Evolutionary conservation across 1,140 invertebrate species (phyloP), one percentile per base, ranked within the genome.

Genomic region (Antheraea mylitta): DNA sequence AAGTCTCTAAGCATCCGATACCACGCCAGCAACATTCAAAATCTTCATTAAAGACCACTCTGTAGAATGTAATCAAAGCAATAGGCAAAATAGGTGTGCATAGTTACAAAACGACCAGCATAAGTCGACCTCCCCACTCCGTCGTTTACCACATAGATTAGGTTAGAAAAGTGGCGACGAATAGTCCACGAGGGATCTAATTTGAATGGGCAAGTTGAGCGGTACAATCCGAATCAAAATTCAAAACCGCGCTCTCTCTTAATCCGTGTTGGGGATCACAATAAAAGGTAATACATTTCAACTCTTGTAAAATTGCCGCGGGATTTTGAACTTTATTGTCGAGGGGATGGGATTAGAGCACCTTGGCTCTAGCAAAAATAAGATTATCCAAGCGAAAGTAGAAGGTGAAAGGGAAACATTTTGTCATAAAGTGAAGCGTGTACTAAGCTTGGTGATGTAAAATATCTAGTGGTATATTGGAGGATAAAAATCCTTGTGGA

Each of bases 261-360:
- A 90, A 90, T 90, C 90, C 88, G 86, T 86, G 87, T 90, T 90
- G 87, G 89, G 86, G 90, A 87, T 89, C 88, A 92, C 88, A 92
- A 90, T 92, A 90, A 92, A 91, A 92, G 87, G 87, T 90, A 92
- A 92, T 92, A 92, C 87, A 92, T 92, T 92, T 89, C 86, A 87
- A 90, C 86, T 90, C 83, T 74, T 70, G 66, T 48, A 45, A 38
- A 48, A 69, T 67, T 73, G 74, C 53, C 79, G 36, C 6, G 58
- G 72, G 58, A 90, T 76, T 83, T 79, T 80, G 61, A 71, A 73
- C 81, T 80, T 82, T 89, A 86, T 79, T 73, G 10, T 65, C 10
- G 66, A 59, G 22, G 11, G 64, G 64, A 68, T 83, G 74, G 70
- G 78, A 70, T 78, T 73, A 88, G 66, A 84, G 77, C 78, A 72